Evolutionary conservation across 1,140 invertebrate species (phyloP), one percentile per base, ranked within the genome.

Genomic region (Drosophila auraria): DNA sequence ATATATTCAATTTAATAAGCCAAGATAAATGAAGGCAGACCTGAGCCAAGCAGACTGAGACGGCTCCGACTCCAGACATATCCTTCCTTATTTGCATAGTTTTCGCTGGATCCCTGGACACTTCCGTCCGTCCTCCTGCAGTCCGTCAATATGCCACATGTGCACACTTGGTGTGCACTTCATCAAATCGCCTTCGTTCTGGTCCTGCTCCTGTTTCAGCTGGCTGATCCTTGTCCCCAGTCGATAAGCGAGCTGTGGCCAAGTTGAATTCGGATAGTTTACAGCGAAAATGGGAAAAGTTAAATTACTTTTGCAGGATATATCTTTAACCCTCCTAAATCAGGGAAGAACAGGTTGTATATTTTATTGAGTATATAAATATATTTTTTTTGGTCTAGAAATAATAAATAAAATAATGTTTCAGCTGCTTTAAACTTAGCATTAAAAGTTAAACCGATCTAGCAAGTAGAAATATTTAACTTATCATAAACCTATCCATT

Each of bases 1-100:
- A 87, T 89, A 89, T 87, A 89, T 87, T 87, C 84, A 87, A 87
- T 87, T 87, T 87, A 87, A 87, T 87, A 87, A 87, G 84, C 84
- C 84, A 87, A 89, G 74, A 83, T 89, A 87, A 84, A 89, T 87
- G 81, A 75, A 89, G 49, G 33, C 47, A 79, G 64, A 65, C 62
- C 63, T 51, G 40, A 40, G 30, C n/a, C 27, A 57, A 60, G 49
- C 51, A 63, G 59, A 62, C 51, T 42, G 44, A 54, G 33, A 78
- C 49, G 20, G 25, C 63, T 44, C 62, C 59, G 72, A 72, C 66
- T 75, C 33, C 78, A 69, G 68, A 73, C 62, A 15, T 78, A 50
- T 81, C 71, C 82, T 65, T 82, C 76, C 84, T 81, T 83, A 87
- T 87, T 87, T 87, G 84, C 84, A 87, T 87, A 87, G 84, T 78